A percentile compares a stretch with the other conserved stretches of the same genome.
Evolutionary conservation across 2,888 invertebrate genomes (phyloP).

Genomic region (Platypus cylindrus): DNA sequence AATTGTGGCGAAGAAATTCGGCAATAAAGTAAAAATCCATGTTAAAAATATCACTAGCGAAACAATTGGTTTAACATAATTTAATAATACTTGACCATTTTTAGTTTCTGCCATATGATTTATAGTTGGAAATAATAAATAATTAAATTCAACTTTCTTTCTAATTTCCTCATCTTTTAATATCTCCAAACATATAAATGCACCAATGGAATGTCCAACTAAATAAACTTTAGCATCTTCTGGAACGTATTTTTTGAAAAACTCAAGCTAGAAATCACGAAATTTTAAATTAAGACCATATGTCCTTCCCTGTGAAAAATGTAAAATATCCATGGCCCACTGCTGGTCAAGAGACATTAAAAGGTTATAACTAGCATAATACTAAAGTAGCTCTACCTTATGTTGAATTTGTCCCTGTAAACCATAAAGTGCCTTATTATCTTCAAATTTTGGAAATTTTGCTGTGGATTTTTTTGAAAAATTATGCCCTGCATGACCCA

Average conservation of each 20-base stretch:
- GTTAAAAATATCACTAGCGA: conserved; percentile 36
- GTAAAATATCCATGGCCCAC: too few relatives aligned
- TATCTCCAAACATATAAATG: conserved; percentile 68
- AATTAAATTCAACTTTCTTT: conserved; percentile 46
- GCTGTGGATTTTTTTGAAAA: conserved; percentile 43
- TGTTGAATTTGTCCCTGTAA: conserved; percentile 69
- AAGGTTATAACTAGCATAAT: too few relatives aligned
- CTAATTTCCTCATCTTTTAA: conserved; percentile 46
- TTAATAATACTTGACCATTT: conserved; percentile 60
- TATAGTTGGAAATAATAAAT: conserved; percentile 76
- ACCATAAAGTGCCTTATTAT: conserved; percentile 51
- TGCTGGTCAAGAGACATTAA: too few relatives aligned
- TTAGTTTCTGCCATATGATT: conserved; percentile 66
- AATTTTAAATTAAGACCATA: not conserved
- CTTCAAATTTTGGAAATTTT: conserved; percentile 38
- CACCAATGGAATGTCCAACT: conserved; percentile 85
- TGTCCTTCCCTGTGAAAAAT: too few relatives aligned
- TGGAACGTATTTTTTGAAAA: conserved; percentile 63
- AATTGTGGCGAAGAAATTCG: conserved; percentile 37
- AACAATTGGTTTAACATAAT: conserved; percentile 42
- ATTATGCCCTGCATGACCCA: conserved; percentile 77
- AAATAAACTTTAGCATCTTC: conserved; percentile 61
- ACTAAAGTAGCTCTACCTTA: conserved; percentile 41
- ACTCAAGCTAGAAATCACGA: conserved; percentile 37
- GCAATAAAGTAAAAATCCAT: conserved; percentile 43